These are phyloP conservation scores for Danio aesculapii DNA, from an alignment of 2,797 vertebrate species.

Conservation along the genomic window DNA sequence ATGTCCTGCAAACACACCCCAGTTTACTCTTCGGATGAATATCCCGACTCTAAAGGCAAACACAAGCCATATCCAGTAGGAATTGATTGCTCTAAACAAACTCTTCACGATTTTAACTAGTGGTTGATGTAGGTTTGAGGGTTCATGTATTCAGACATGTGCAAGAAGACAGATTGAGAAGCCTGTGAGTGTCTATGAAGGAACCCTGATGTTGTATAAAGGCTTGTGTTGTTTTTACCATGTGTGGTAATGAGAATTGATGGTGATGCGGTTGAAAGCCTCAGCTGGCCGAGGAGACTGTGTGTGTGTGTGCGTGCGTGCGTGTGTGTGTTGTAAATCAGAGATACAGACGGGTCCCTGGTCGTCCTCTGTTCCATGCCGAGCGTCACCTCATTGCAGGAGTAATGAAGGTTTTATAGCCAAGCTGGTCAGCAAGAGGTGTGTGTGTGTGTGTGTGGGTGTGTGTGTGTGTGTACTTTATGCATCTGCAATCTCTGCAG, in stretches of 20 bases:
- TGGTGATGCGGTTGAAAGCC: conserved; percentile 29
- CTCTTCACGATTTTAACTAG: neutral
- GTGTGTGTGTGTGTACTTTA: neutral
- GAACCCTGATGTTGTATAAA: neutral
- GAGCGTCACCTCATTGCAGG: conserved; percentile 29
- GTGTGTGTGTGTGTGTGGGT: neutral
- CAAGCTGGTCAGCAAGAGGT: conserved; percentile 1
- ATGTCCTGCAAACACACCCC: no score
- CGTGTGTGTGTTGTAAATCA: conserved; percentile 17
- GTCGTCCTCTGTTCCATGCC: neutral
- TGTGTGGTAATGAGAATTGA: conserved; percentile 38
- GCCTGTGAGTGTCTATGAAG: neutral
- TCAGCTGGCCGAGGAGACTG: conserved; percentile 28
- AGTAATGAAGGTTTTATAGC: conserved; percentile 38
- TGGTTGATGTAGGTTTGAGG: neutral
- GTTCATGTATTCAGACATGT: neutral
- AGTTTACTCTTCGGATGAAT: no score
- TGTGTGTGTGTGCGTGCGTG: no score
- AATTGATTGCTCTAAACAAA: neutral
- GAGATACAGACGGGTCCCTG: conserved; percentile 9
- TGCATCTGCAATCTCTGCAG: neutral
- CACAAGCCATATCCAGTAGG: neutral
- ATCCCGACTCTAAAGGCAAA: no score
- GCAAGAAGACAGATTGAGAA: conserved; percentile 5
- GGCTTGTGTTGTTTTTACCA: conserved; percentile 27